Evolutionary conservation across 1,140 invertebrate genomes (phyloP).

Genomic region (Leguminivora glycinivorella): DNA sequence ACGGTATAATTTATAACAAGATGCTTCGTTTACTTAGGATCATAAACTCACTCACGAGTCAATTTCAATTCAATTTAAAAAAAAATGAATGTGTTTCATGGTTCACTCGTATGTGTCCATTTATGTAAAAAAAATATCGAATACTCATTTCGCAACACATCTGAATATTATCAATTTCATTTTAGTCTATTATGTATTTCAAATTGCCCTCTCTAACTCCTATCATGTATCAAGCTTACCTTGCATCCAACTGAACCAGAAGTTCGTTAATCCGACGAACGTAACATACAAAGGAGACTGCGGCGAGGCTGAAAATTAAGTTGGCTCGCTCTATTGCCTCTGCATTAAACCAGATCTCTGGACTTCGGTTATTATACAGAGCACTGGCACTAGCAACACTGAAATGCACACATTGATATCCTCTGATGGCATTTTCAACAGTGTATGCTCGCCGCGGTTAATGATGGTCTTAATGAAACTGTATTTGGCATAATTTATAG

Average conservation of each 20-base stretch:
- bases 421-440: neutral
- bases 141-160: no score
- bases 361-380: neutral
- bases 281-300: slow-evolving; percentile 69
- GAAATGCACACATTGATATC: neutral
- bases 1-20: no score
- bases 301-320: slow-evolving; percentile 74
- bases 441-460: no score
- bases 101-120: no score
- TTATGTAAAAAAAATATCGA: no score
- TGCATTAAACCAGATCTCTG: slow-evolving; percentile 53
- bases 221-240: neutral
- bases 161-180: no score
- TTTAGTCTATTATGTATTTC: neutral
- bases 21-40: no score
- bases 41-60: no score
- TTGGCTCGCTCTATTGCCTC: slow-evolving; percentile 71
- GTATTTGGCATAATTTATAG: no score
- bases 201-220: neutral
- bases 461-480: no score
- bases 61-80: no score
- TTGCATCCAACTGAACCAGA: slow-evolving; percentile 46
- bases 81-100: no score
- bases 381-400: neutral
- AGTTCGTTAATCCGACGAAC: slow-evolving; percentile 60